A percentile compares a stretch with the other conserved stretches of the same genome.
Evolutionary conservation across 2,888 invertebrate species (phyloP).

Genomic region (Galeopsomyia nigrocyanea): DNA sequence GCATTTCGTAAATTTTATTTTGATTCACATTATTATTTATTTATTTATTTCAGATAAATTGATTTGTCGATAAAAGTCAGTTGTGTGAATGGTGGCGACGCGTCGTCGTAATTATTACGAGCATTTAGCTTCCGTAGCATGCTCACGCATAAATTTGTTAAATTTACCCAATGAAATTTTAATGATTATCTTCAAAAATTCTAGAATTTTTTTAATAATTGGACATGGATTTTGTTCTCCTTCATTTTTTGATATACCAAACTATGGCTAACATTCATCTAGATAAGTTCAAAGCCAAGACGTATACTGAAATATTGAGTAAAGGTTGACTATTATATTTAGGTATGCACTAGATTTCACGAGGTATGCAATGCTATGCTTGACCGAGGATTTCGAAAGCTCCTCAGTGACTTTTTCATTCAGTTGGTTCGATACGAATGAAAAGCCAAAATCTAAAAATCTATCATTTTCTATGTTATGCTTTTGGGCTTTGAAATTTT

Average conservation of each 20-base stretch:
- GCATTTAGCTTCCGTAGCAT: not conserved
- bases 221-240: too few relatives aligned
- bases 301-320: not conserved
- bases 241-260: slow-evolving; percentile 8
- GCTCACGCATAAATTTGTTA: slow-evolving; percentile 4
- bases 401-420: too few relatives aligned
- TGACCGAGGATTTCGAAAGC: slow-evolving; percentile 13
- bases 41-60: slow-evolving; percentile 14
- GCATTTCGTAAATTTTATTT: not conserved
- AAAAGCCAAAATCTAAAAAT: too few relatives aligned
- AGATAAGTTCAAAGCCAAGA: slow-evolving; percentile 3
- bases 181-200: slow-evolving; percentile 2
- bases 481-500: too few relatives aligned
- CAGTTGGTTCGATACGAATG: too few relatives aligned
- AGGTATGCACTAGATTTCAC: slow-evolving; percentile 23
- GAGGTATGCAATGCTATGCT: not conserved
- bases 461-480: too few relatives aligned
- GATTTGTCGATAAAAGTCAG: not conserved
- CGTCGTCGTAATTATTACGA: slow-evolving; percentile 19
- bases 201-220: too few relatives aligned
- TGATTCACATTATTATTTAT: not conserved
- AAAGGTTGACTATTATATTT: not conserved
- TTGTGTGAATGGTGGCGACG: slow-evolving; percentile 24
- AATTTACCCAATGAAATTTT: slow-evolving; percentile 26
- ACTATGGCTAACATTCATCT: not conserved